Base-by-base conservation (phyloP, 2,888 invertebrate species). In the Sipha maydis region DNA sequence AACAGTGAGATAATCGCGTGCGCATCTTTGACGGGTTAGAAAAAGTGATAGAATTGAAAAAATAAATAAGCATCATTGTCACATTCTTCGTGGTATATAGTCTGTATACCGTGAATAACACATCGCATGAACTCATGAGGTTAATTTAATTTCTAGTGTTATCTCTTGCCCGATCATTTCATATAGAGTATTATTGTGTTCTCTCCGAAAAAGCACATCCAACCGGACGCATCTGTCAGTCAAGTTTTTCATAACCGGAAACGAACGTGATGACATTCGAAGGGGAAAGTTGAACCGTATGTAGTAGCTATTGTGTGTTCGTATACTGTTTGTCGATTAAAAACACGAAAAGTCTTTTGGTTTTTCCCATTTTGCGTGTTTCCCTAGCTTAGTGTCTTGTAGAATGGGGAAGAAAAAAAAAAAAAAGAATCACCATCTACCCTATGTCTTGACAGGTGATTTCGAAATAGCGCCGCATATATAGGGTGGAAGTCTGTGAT, bases 371-470 rank as follows among this genome's bases (percentile, higher is more conserved):
- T 84, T 76, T 56, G 76, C 84, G 84, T 61, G 76, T 76, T 84
- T 84, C 76, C 56, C n/a, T 28, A 75, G 56, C 73, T 75, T 61
- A 73, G 79, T 73, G 79, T 86, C 79, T 80, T 61, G 56, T 71
- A 79, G 14, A 48, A 48, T 25, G 25, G 61, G 56, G 56, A 2
- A n/a, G 67, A 21, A 75, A 41, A 69, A 69, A 85, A 85, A 56
- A 67, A 83, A 28, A 78, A 88, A 61, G 61, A 80, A 86, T 82
- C 88, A 48, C 82, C 88, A 48, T 82, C 80, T 67, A 75, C 80
- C 80, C 88, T 61, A 88, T 48, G 31, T 82, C 88, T 88, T 88
- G 88, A 88, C 88, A 82, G 88, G 88, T 82, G 88, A 88, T 79
- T 86, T 73, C 38, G 38, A 61, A 79, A 86, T 54, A 41, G 38